Evolutionary conservation across 2,888 invertebrate genomes (phyloP).

Genomic region (Notodonta ziczac): DNA sequence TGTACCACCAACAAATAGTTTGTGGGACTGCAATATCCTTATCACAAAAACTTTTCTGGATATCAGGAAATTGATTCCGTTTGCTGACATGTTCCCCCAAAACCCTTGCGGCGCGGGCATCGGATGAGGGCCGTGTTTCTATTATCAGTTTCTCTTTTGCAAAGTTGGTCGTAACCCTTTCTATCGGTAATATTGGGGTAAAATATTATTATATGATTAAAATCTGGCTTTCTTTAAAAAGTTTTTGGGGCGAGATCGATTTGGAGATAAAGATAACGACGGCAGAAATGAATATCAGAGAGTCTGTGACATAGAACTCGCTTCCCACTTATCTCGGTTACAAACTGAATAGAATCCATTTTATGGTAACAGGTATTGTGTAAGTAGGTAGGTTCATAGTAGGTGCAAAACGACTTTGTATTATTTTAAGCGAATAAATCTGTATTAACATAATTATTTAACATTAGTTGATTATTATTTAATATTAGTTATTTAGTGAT

Average conservation of each 20-base stretch:
- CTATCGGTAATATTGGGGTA: not conserved
- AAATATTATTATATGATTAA: not conserved
- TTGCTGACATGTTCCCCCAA: slow-evolving; percentile 26
- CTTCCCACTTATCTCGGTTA: too few species aligned
- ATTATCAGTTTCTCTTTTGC: slow-evolving; percentile 32
- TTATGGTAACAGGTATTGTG: too few species aligned
- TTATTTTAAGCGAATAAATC: too few species aligned
- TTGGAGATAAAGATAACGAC: not conserved
- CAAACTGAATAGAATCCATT: too few species aligned
- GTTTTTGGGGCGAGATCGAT: not conserved
- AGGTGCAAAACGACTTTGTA: too few species aligned
- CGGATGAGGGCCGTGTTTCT: slow-evolving; percentile 15
- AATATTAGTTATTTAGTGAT: too few species aligned
- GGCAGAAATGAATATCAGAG: not conserved
- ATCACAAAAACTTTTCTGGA: slow-evolving; percentile 29
- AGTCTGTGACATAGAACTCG: not conserved
- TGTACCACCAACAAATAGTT: slow-evolving; percentile 18
- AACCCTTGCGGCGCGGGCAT: slow-evolving; percentile 24
- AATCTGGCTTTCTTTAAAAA: not conserved
- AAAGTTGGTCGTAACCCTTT: not conserved
- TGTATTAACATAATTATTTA: too few species aligned
- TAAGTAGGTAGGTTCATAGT: too few species aligned
- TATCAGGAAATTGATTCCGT: slow-evolving; percentile 43
- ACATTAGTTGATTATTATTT: too few species aligned
- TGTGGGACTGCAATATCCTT: slow-evolving; percentile 29